Evolutionary conservation across 1,140 invertebrate species (phyloP), one percentile per base, ranked within the genome.

Genomic region (Drosophila suzukii): DNA sequence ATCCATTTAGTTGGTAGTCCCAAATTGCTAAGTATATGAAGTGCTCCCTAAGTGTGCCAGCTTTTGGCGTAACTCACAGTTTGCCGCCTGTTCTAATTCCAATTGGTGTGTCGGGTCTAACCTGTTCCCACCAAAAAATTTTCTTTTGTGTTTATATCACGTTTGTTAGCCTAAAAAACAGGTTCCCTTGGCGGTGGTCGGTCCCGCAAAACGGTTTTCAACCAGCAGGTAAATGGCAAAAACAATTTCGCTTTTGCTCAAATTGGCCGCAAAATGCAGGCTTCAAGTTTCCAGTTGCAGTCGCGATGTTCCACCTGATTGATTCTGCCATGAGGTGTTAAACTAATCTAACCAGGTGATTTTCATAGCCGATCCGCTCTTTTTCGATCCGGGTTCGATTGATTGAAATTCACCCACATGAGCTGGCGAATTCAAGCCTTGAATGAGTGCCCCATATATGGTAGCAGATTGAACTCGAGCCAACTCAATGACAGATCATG

Each of bases 81-180:
- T 78, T 54, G 44, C 39, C 24, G 66, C 58, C 82, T 89, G 83
- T 88, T 88, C 83, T 88, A 89, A 88, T 89, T 88, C 53, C 80
- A 62, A 80, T 83, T 74, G 76, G 56, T 66, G 17, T 53, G 49
- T 24, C 38, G 53, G 50, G 59, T 39, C 61, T 84, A 88, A 88
- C 83, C 84, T 88, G 83, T 88, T 88, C 80, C 76, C 83, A 80
- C 63, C 67, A 47, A 36, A 39, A 39, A 70, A 67, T 74, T 89
- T 89, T 83, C 79, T 74, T 88, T 77, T 86, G 75, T 86, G 82
- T 79, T 85, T 85, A 71, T 86, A 78, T 86, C 82, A 86, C 82
- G 75, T 73, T 83, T 81, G 62, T 83, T 84, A 63, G 83, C 60
- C 63, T 53, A 70, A 70, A 77, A 55, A 86, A 88, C 83, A 83